Conservation (phyloP, 2,888 invertebrate species). For the Frankliniella intonsa region DNA sequence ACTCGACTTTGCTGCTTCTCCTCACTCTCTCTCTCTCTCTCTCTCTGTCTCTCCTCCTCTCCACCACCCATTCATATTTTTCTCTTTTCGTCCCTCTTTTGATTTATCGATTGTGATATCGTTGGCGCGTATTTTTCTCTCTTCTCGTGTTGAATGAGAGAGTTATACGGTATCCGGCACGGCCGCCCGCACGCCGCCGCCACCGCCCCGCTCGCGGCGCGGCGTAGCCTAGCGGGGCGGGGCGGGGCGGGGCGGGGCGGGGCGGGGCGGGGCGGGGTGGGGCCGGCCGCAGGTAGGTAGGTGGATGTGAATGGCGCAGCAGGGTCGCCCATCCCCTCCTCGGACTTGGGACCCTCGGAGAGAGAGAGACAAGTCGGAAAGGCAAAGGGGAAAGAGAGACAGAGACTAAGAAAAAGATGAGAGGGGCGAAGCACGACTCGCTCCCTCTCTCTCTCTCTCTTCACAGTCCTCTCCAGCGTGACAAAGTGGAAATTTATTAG, state of each 20-base stretch:
- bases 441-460: too few relatives aligned
- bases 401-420: too few relatives aligned
- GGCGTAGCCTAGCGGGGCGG: too few relatives aligned
- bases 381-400: too few relatives aligned
- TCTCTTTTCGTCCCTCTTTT: not conserved
- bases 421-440: too few relatives aligned
- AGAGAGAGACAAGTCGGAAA: too few relatives aligned
- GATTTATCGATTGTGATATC: slow-evolving; percentile 23
- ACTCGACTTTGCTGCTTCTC: not conserved
- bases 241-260: not conserved
- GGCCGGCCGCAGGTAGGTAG: not conserved
- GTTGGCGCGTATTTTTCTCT: slow-evolving; percentile 14
- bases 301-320: not conserved
- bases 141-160: slow-evolving; percentile 5
- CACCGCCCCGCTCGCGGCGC: not conserved
- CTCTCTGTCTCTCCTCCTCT: not conserved
- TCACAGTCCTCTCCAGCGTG: not conserved
- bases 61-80: not conserved
- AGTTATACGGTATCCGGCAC: slow-evolving; percentile 5
- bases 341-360: not conserved
- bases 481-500: slow-evolving; percentile 25
- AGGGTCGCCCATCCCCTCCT: not conserved
- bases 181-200: slow-evolving; percentile 1
- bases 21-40: not conserved
- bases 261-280: not conserved